Base-by-base conservation (phyloP, 2,797 vertebrate species). In the Manis javanica region DNA sequence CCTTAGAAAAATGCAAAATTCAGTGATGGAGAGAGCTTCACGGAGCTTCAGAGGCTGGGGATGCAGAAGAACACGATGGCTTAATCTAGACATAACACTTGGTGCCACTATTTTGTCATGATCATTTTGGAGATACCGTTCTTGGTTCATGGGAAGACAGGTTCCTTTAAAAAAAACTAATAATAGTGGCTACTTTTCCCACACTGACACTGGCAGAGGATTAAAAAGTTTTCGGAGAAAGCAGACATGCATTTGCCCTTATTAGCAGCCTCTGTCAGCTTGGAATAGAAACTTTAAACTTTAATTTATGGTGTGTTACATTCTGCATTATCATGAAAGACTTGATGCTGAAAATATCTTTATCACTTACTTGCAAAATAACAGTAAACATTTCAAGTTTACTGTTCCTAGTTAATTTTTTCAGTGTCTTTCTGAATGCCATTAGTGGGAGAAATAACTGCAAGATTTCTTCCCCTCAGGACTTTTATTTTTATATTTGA, bases 321-420 rank as follows among this genome's bases (percentile, higher is more conserved):
- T 96, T 94, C 71, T 89, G 57, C 66, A 94, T 85, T 59, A 87
- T 86, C 92, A 82, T 91, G 72, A 74, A 91, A 90, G 46, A 63
- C 84, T 49, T 49, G 69, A 61, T 63, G 23, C 46, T 94, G 66
- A 92, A 90, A 95, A 94, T 4, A 7, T 68, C 91, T 49, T 19
- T 39, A 55, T 95, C 90, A 72, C 87, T 97, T 95, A 55, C 66
- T 88, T 97, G 75, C 59, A 94, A 94, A 95, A 96, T 86, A 92
- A 75, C 37, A 95, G 78, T 96, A 96, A 97, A 78, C 24, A 91
- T n/a, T 86, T 84, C 34, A 79, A 79, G 49, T 87, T 90, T 93
- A 63, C 87, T 97, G 57, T 81, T 95, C 90, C 87, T 96, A 34
- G 39, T 90, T 95, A 96, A 79, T 34, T 87, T 42, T 4, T 89